Base-by-base conservation (phyloP, 2,113 vertebrate species). In the Phylloscopus trochiloides region DNA sequence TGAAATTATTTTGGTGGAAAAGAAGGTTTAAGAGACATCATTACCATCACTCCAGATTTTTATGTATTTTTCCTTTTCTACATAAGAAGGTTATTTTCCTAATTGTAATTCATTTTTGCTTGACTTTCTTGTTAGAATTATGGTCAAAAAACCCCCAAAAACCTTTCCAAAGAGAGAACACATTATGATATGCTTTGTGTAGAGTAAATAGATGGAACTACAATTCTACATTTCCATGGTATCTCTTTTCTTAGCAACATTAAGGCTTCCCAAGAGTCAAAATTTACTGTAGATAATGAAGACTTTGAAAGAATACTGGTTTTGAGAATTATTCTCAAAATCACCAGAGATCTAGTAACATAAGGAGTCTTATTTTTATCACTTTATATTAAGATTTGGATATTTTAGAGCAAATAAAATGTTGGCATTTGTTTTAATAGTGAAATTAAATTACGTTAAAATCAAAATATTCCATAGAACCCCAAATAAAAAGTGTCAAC, bases 341-440 rank as follows among this genome's bases (percentile, higher is more conserved):
- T 58, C 9, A 36, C 2, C 9, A n/a, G 58, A 68, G 8, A 48
- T 21, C 22, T 62, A 61, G 14, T 43, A 68, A 34, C 9, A n/a
- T 5, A 58, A 36, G 7, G 2, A 76, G 13, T 32, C 17, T 58
- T 73, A 45, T 5, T 42, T 79, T 84, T 36, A 40, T 47, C 5
- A 7, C 57, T 51, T 28, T n/a, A n/a, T 40, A 5, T 40, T n/a
- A 70, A 13, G 9, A 71, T 80, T 73, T 58, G 34, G 47, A 34
- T 22, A 32, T 76, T 80, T 45, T 68, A 48, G 17, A 70, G 66
- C 16, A 80, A 80, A 90, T 28, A 66, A 62, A 87, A 48, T 0
- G 15, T 43, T 28, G 2, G 2, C 3, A 0, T 3, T 17, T 16
- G 7, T 73, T 93, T 57, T 3, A 50, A 61, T 10, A 48, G 5